Conservation (phyloP, 2,888 invertebrate species). For the Acleris literana region DNA sequence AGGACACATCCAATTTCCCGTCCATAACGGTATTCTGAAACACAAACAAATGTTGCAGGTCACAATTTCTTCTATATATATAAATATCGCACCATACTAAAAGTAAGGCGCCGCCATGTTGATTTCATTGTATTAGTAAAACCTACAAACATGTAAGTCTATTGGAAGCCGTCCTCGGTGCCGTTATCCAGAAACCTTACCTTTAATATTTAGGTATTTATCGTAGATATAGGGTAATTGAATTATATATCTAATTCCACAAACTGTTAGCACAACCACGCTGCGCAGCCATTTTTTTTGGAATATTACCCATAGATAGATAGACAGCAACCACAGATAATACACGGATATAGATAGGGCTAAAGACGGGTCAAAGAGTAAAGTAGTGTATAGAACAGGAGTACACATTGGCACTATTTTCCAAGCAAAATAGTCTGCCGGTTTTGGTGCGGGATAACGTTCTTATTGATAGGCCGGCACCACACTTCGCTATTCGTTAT, state of each 20-base stretch:
- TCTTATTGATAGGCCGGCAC: no score
- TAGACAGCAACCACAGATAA: no score
- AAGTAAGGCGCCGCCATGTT: conserved; percentile 34
- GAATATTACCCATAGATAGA: background rate
- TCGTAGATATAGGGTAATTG: background rate
- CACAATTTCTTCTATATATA: background rate
- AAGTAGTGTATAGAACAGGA: no score
- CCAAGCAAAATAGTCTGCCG: no score
- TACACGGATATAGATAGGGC: no score
- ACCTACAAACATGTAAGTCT: background rate
- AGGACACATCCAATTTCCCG: conserved; percentile 73
- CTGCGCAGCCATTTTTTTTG: conserved; percentile 24
- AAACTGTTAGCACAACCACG: conserved; percentile 23
- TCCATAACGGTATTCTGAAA: conserved; percentile 59
- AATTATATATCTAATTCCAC: conserved; percentile 17
- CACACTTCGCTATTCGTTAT: no score
- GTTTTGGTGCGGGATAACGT: no score
- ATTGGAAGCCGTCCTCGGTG: background rate
- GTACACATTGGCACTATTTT: no score
- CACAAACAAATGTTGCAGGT: conserved; percentile 38
- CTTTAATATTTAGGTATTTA: background rate
- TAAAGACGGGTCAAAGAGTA: no score
- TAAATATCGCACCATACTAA: conserved; percentile 11
- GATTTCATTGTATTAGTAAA: conserved; percentile 14
- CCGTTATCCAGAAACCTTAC: conserved; percentile 7